phyloP scores from a whole-genome alignment of 1,140 invertebrate genomes.

The Antheraea mylitta region DNA sequence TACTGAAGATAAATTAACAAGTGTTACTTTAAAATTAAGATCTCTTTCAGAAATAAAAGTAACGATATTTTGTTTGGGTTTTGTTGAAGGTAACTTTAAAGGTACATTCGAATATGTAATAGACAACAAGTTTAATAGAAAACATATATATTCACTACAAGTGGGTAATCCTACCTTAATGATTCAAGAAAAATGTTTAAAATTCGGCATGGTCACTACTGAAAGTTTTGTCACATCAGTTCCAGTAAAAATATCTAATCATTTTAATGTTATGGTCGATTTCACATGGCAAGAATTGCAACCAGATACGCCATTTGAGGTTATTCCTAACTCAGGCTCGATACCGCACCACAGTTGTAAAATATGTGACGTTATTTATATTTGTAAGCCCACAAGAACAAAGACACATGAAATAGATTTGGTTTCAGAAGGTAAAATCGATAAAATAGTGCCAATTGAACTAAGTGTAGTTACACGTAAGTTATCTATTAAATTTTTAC shows the following conservation, averaged over 20 bases:
- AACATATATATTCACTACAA: slow-evolving; percentile 51
- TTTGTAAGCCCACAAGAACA: slow-evolving; percentile 56
- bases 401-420: slow-evolving; percentile 62
- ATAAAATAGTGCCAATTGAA: slow-evolving; percentile 51
- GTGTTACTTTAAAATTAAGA: slow-evolving; percentile 42
- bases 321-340: slow-evolving; percentile 46
- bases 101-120: slow-evolving; percentile 55
- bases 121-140: slow-evolving; percentile 45
- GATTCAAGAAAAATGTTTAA: slow-evolving; percentile 56
- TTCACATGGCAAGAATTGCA: slow-evolving; percentile 53
- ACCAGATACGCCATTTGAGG: slow-evolving; percentile 57
- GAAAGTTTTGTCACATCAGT: slow-evolving; percentile 62
- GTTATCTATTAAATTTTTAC: slow-evolving; percentile 64
- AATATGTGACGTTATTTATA: slow-evolving; percentile 56
- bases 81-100: slow-evolving; percentile 37
- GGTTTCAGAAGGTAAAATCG: slow-evolving; percentile 34
- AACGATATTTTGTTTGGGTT: slow-evolving; percentile 48
- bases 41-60: slow-evolving; percentile 34
- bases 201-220: slow-evolving; percentile 67
- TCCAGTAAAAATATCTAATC: slow-evolving; percentile 58
- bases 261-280: slow-evolving; percentile 54
- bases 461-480: slow-evolving; percentile 57
- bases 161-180: slow-evolving; percentile 53
- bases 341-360: slow-evolving; percentile 51
- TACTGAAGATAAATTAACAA: slow-evolving; percentile 38